Evolutionary conservation across 2,888 invertebrate species (phyloP).

Genomic region (Tetranychus truncatus): DNA sequence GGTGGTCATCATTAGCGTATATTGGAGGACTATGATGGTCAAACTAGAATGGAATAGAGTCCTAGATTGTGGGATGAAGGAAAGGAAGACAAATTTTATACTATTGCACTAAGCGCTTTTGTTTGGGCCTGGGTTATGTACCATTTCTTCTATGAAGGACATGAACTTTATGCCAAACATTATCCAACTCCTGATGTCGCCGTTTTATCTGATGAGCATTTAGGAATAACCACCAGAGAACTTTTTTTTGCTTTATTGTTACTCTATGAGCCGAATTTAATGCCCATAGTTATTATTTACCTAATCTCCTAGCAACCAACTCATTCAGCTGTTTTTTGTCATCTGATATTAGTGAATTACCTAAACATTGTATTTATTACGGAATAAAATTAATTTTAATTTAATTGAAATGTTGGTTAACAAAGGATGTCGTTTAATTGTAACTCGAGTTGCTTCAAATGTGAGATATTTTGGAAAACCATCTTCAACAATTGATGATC

Average conservation of each 20-base stretch:
- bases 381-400: neutral
- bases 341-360: neutral
- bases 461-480: neutral
- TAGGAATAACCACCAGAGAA: conserved; percentile 22
- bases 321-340: neutral
- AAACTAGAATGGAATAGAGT: too few relatives aligned
- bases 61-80: too few relatives aligned
- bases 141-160: neutral
- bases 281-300: neutral
- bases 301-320: neutral
- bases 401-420: neutral
- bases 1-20: too few relatives aligned
- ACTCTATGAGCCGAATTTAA: too few relatives aligned
- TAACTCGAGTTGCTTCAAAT: neutral
- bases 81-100: too few relatives aligned
- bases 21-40: too few relatives aligned
- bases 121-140: conserved; percentile 3
- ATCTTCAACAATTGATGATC: neutral
- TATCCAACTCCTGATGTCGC: conserved; percentile 10
- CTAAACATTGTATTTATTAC: neutral
- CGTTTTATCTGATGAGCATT: conserved; percentile 16
- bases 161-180: conserved; percentile 8
- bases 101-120: too few relatives aligned
- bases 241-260: too few relatives aligned
- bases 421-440: neutral